Evolutionary conservation across 2,113 vertebrate genomes (phyloP), one percentile per base, ranked within the genome.

Genomic region (Cervus canadensis): DNA sequence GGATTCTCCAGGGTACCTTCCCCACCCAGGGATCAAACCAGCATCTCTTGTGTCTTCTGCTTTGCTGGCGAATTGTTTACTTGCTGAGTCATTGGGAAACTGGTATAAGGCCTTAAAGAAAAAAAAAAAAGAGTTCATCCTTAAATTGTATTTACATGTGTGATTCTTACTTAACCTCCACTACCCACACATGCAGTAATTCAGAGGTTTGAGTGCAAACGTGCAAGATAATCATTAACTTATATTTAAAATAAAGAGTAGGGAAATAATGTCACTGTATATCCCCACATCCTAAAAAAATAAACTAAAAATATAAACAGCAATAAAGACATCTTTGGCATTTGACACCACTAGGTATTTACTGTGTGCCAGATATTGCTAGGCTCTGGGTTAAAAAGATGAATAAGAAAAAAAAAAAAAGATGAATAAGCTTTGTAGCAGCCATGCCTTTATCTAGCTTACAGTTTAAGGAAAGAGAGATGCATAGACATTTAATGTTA

Each of bases 221-320:
- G 0, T 36, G 62, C 17, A 86, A 43, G 36, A 62, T 91, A 56
- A 19, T 85, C 19, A 40, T 54, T 83, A 88, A 85, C 52, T 93
- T 94, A 62, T 1, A 64, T 92, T 92, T 95, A 91, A 95, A 95
- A 87, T 76, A 54, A 60, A 78, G 36, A 86, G n/a, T 54, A 89
- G 26, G 45, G 48, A 78, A 78, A 28, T 60, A 85, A 74, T 74
- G 21, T 82, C 26, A 87, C 1, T 81, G 48, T 95, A 79, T 45
- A 81, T 93, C 81, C 96, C 82, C 15, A 50, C 59, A 60, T 95
- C 87, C 64, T 95, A 48, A 43, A 40, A 56, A 83, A 25, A 56
- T 52, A 54, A 82, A 28, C 43, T 50, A 84, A 94, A 83, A 74
- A 94, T 71, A 52, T 78, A 56, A 90, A 74, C 2, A 71, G 23